A percentile compares a stretch with the other conserved stretches of the same genome.
These are phyloP conservation scores for Geotrupes spiniger DNA, from an alignment of 2,888 invertebrate genomes.

Conservation along the genomic window DNA sequence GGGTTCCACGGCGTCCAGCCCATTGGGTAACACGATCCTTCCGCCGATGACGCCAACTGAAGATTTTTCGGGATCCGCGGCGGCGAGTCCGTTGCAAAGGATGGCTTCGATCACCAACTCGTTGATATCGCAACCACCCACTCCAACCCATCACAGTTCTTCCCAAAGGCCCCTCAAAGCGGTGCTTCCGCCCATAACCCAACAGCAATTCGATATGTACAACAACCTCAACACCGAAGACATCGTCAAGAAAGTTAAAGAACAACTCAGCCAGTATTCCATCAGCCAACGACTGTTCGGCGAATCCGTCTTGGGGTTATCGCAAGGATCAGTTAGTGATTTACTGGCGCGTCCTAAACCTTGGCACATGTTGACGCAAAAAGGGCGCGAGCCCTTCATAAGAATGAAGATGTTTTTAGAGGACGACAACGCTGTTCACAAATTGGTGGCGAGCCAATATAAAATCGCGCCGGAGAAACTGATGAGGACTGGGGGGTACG, in stretches of 20 bases:
- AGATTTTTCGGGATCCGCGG: conserved; percentile 75
- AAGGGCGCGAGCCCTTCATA: conserved; percentile 95
- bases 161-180: conserved; percentile 91
- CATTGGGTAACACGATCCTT: conserved; percentile 79
- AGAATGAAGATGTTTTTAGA: conserved; percentile 98
- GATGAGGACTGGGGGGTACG: conserved; percentile 93
- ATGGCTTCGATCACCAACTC: conserved; percentile 99
- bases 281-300: conserved; percentile 98
- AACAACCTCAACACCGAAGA: conserved; percentile 98
- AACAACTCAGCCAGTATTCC: conserved; percentile 91
- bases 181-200: conserved; percentile 95
- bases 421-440: conserved; percentile 93
- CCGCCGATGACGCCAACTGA: conserved; percentile 80
- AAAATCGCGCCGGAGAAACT: conserved; percentile 97
- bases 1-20: conserved; percentile 80
- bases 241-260: conserved; percentile 93
- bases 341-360: conserved; percentile 95
- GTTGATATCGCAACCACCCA: conserved; percentile 84
- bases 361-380: conserved; percentile 98
- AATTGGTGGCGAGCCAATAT: conserved; percentile 94
- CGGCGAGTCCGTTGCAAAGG: conserved; percentile 90
- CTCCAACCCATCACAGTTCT: conserved; percentile 80
- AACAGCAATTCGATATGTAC: conserved; percentile 98
- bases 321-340: conserved; percentile 97
- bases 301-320: conserved; percentile 93